Conservation (phyloP, 1,140 invertebrate genomes). For the Drosophila eugracilis region DNA sequence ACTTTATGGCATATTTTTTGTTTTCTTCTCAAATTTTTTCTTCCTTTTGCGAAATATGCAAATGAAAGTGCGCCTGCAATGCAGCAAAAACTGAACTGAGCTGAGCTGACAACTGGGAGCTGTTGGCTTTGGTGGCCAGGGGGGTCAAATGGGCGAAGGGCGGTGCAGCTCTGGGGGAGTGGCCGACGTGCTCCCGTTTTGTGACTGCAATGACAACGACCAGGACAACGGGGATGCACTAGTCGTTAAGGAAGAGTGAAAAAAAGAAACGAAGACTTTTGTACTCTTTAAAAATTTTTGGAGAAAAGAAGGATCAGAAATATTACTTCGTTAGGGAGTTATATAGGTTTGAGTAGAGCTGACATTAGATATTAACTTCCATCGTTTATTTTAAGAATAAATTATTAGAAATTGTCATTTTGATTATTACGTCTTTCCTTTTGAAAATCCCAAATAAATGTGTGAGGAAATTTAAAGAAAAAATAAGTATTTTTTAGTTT, state of each 20-base stretch:
- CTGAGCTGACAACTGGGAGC: slow-evolving; percentile 45
- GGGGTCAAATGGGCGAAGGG: slow-evolving; percentile 7
- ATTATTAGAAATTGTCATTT: too few relatives aligned
- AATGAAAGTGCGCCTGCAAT: slow-evolving; percentile 81
- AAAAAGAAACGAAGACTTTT: slow-evolving; percentile 7
- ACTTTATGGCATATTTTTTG: slow-evolving; percentile 33
- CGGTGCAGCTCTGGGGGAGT: slow-evolving; percentile 1
- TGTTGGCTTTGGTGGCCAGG: slow-evolving; percentile 33
- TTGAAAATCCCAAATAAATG: too few relatives aligned
- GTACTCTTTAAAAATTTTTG: slow-evolving; percentile 10
- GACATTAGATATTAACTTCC: too few relatives aligned
- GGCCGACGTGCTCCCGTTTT: slow-evolving; percentile 50
- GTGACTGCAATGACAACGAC: slow-evolving; percentile 41
- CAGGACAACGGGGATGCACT: slow-evolving; percentile 46
- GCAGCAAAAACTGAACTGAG: slow-evolving; percentile 64
- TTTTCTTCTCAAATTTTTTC: slow-evolving; percentile 5
- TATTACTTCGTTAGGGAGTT: neutral
- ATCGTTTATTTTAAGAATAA: too few relatives aligned
- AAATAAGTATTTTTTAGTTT: neutral
- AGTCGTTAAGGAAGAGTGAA: slow-evolving; percentile 8
- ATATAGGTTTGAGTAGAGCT: too few relatives aligned
- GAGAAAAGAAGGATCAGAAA: neutral
- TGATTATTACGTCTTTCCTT: too few relatives aligned
- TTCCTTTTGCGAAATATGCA: slow-evolving; percentile 59
- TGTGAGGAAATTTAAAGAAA: too few relatives aligned